Percentiles rank a stretch among this genome's conserved stretches.
Conservation (phyloP, 2,888 invertebrate species). For the Phengaris arion region DNA sequence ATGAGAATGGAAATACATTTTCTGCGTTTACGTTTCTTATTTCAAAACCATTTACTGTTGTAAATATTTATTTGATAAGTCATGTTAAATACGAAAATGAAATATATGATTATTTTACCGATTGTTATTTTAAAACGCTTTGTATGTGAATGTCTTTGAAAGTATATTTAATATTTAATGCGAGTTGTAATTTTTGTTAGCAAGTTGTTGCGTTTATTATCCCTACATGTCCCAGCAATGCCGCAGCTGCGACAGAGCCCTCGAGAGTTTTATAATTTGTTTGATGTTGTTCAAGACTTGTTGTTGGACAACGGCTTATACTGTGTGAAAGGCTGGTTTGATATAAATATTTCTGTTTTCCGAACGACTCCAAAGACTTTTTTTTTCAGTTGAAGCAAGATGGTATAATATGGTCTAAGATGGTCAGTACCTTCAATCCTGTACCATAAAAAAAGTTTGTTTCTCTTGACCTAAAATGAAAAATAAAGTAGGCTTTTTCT, state of each 20-base stretch:
- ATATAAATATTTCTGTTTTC: not conserved
- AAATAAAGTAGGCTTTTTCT: too few species aligned
- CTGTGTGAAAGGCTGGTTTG: not conserved
- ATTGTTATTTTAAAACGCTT: not conserved
- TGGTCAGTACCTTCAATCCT: too few species aligned
- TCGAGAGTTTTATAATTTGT: constrained; percentile 15
- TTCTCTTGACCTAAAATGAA: too few species aligned
- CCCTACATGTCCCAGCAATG: not conserved
- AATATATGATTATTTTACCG: not conserved
- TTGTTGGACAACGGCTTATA: not conserved
- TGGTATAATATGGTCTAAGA: too few species aligned
- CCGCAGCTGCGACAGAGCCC: not conserved
- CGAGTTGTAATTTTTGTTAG: not conserved
- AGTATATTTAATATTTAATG: not conserved
- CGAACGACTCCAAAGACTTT: too few species aligned
- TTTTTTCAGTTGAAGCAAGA: too few species aligned
- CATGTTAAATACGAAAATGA: not conserved
- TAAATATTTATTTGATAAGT: not conserved
- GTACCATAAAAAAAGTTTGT: too few species aligned
- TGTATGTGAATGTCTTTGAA: not conserved
- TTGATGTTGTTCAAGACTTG: constrained; percentile 14
- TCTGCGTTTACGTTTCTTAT: not conserved
- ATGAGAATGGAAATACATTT: not conserved
- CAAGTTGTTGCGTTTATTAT: not conserved
- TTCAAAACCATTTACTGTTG: not conserved